Evolutionary conservation across 2,113 vertebrate species (phyloP).

Genomic region (Camelus bactrianus): DNA sequence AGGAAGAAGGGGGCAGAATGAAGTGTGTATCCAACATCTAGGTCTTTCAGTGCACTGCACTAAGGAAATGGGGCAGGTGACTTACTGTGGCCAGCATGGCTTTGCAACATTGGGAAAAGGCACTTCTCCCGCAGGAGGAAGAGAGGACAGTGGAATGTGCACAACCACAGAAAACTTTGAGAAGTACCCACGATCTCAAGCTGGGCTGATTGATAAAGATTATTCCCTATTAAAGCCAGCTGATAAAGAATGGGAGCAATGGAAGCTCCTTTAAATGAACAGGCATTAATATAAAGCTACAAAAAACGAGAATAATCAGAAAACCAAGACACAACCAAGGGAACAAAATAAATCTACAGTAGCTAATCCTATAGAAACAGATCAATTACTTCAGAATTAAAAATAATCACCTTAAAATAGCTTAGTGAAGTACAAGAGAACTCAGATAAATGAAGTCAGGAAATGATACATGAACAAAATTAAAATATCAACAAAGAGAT

Average conservation of each 20-base stretch:
- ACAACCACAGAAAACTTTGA: neutral
- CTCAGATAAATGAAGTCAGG: neutral
- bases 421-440: neutral
- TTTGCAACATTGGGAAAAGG: neutral
- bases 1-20: neutral
- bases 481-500: neutral
- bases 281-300: neutral
- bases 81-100: neutral
- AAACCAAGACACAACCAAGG: neutral
- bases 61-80: neutral
- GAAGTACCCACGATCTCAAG: neutral
- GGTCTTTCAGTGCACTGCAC: neutral
- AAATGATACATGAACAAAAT: neutral
- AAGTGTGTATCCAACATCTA: neutral
- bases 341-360: neutral
- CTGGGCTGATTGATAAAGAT: neutral
- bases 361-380: neutral
- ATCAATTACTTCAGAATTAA: neutral
- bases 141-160: neutral
- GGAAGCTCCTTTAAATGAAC: neutral
- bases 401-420: neutral
- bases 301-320: neutral
- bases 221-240: neutral
- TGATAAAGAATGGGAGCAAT: neutral
- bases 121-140: neutral